These are phyloP conservation scores for Nicator chloris DNA, from an alignment of 2,113 vertebrate species.

Conservation along the genomic window DNA sequence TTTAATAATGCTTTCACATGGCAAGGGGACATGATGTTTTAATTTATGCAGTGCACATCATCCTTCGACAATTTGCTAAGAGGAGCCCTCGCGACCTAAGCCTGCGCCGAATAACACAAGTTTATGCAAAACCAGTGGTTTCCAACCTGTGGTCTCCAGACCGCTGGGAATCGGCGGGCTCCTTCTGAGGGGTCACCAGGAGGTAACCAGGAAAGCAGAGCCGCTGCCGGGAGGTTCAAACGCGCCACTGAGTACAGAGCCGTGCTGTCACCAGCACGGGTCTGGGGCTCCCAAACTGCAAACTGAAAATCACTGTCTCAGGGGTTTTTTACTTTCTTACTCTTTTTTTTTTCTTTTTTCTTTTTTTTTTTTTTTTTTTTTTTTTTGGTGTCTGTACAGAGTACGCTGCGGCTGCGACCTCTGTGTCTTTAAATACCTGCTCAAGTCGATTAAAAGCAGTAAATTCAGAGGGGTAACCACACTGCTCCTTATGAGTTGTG, in stretches of 20 bases:
- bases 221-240: background rate
- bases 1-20: constrained; percentile 51
- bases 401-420: background rate
- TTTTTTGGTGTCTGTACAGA: background rate
- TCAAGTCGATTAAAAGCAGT: background rate
- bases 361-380: background rate
- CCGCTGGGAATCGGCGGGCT: background rate
- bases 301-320: background rate
- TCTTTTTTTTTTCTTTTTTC: background rate
- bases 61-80: constrained; percentile 22
- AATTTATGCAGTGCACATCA: constrained; percentile 43
- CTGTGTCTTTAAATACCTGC: background rate
- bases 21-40: constrained; percentile 55
- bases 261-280: background rate
- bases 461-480: background rate
- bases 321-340: background rate
- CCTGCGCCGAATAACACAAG: background rate
- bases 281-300: background rate
- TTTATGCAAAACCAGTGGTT: constrained; percentile 57
- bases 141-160: constrained; percentile 50
- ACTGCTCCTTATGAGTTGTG: background rate
- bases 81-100: constrained; percentile 14
- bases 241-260: rapidly evolving
- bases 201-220: constrained; percentile 33
- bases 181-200: constrained; percentile 3